A percentile compares a stretch with the other conserved stretches of the same genome.
phyloP scores from a whole-genome alignment of 2,888 invertebrate species.

The Sipha maydis region DNA sequence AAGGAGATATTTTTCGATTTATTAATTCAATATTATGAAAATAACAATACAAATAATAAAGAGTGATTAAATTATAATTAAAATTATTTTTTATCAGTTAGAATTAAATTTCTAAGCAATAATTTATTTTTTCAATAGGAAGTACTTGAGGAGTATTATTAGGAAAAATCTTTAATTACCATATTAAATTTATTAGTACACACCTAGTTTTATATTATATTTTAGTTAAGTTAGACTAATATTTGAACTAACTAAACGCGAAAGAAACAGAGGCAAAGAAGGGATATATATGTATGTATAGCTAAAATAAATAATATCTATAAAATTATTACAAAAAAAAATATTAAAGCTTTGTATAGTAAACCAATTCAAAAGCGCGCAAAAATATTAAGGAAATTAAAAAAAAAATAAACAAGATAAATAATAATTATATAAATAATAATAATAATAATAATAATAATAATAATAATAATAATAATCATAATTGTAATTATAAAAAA shows the following conservation, averaged over 20 bases:
- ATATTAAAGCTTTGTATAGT: conserved; percentile 62
- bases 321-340: conserved; percentile 55
- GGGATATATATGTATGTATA: conserved; percentile 54
- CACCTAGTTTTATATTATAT: conserved; percentile 61
- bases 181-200: conserved; percentile 61
- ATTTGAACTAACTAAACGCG: conserved; percentile 49
- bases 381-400: conserved; percentile 46
- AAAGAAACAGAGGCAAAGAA: conserved; percentile 61
- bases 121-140: conserved; percentile 19
- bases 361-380: conserved; percentile 48
- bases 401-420: conserved; percentile 49
- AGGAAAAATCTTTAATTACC: conserved; percentile 53
- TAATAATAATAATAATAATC: conserved; percentile 37
- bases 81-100: conserved; percentile 38
- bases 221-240: conserved; percentile 61
- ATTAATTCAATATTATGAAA: conserved; percentile 27
- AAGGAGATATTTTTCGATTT: conserved; percentile 10
- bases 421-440: conserved; percentile 52
- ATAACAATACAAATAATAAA: conserved; percentile 26
- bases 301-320: conserved; percentile 62
- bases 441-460: conserved; percentile 44
- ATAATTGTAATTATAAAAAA: conserved; percentile 45
- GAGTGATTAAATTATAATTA: conserved; percentile 34
- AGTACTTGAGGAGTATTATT: conserved; percentile 61
- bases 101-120: conserved; percentile 35